A percentile compares a stretch with the other conserved stretches of the same genome.
Conservation (phyloP, 2,113 vertebrate genomes). For the Neoarius graeffei region DNA sequence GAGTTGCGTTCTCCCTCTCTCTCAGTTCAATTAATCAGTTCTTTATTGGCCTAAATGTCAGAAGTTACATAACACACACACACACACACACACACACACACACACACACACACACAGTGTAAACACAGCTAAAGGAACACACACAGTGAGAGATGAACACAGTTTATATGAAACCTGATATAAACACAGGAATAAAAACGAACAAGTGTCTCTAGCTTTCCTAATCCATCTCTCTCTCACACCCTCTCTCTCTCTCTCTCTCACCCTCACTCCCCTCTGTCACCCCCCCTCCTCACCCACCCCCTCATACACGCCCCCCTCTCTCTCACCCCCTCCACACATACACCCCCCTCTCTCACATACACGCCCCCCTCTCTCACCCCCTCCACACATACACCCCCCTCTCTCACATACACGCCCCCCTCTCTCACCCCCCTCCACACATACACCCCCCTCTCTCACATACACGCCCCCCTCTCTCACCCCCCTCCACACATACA, state of each 20-base stretch:
- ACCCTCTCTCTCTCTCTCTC: too few relatives aligned
- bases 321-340: neutral
- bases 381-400: too few relatives aligned
- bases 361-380: too few relatives aligned
- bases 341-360: too few relatives aligned
- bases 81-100: neutral
- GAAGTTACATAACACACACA: neutral
- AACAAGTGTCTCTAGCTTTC: neutral
- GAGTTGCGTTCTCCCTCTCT: neutral
- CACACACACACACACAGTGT: constrained; percentile 1
- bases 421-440: too few relatives aligned
- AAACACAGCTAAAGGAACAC: constrained; percentile 1
- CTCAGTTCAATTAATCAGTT: neutral
- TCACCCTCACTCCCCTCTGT: too few relatives aligned
- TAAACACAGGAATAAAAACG: neutral
- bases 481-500: too few relatives aligned
- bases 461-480: too few relatives aligned
- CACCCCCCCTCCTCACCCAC: too few relatives aligned
- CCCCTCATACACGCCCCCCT: too few relatives aligned
- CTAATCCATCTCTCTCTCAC: constrained; percentile 46
- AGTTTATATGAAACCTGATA: constrained; percentile 7
- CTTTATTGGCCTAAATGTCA: neutral
- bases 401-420: too few relatives aligned
- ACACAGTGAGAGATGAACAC: constrained; percentile 8
- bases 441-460: too few relatives aligned